Evolutionary conservation across 2,888 invertebrate genomes (phyloP).

Genomic region (Ecliptopera silaceata): DNA sequence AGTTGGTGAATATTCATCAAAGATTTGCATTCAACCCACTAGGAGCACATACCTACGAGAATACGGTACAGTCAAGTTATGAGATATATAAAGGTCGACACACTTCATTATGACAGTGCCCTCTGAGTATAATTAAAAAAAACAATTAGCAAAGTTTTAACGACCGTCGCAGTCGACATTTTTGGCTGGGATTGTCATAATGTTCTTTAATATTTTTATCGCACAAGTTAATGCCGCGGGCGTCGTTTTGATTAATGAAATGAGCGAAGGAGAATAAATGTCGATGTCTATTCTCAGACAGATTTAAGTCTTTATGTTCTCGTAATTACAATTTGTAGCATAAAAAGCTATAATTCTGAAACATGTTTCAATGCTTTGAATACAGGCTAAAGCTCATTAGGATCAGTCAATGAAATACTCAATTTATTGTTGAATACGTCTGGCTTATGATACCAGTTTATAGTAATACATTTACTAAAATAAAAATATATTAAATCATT

Average conservation of each 20-base stretch:
- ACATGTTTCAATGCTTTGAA: background rate
- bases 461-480: no score
- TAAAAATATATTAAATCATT: no score
- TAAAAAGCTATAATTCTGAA: background rate
- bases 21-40: conserved; percentile 38
- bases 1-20: conserved; percentile 43
- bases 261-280: background rate
- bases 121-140: conserved; percentile 43
- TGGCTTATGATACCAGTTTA: background rate
- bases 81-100: conserved; percentile 29
- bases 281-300: background rate
- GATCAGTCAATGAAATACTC: background rate
- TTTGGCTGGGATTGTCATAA: conserved; percentile 22
- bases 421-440: background rate
- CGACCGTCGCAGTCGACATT: conserved; percentile 27
- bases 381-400: background rate
- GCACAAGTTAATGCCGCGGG: conserved; percentile 7
- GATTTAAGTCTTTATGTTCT: background rate
- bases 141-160: conserved; percentile 51
- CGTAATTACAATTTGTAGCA: background rate
- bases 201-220: conserved; percentile 20
- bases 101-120: conserved; percentile 21
- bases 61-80: conserved; percentile 43
- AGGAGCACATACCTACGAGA: conserved; percentile 29
- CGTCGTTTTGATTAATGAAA: conserved; percentile 10